Evolutionary conservation across 2,888 invertebrate genomes (phyloP), one percentile per base, ranked within the genome.

Genomic region (Chymomyza caudatula): DNA sequence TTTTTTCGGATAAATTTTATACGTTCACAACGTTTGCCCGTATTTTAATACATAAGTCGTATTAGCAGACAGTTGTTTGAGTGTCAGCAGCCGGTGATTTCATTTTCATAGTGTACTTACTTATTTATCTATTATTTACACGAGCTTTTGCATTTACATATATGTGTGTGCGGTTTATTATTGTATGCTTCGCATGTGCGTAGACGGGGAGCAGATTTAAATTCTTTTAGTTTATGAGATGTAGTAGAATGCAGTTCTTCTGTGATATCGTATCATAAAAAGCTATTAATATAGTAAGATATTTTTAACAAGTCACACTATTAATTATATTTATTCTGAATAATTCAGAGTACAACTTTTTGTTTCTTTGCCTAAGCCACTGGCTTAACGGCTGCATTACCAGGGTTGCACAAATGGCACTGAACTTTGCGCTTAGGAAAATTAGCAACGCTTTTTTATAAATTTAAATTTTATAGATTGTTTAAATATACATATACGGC

Each of bases 1-100:
- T 37, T 37, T 37, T 37, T 37, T 37, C 11, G 3, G 2, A 11
- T 11, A 4, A 37, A 13, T 37, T 8, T 11, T 37, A 3, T 37
- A 11, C 29, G 29, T 11, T 37, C n/a, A 3, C 11, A 1, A 37
- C 11, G 2, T 4, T 11, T 37, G 29, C 29, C 11, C 3, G 29
- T 37, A 11, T 37, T 37, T 8, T 4, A 37, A 37, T 37, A 11
- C 29, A 11, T 37, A 37, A 11, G 29, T 37, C 29, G 29, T 11
- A 37, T 37, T 1, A 25, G 25, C 25, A 2, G 29, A 11, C 29
- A 37, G 11, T 11, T 37, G 29, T 37, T 37, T 11, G 29, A 37
- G 11, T 37, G 29, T 11, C 11, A 4, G 29, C 29, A 11, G 65
- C 63, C 73, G 76, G 69, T 85, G 83, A 82, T 66, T 78, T 85